Evolutionary conservation across 2,888 invertebrate genomes (phyloP).

Genomic region (Chaetogeoica ovagalla): DNA sequence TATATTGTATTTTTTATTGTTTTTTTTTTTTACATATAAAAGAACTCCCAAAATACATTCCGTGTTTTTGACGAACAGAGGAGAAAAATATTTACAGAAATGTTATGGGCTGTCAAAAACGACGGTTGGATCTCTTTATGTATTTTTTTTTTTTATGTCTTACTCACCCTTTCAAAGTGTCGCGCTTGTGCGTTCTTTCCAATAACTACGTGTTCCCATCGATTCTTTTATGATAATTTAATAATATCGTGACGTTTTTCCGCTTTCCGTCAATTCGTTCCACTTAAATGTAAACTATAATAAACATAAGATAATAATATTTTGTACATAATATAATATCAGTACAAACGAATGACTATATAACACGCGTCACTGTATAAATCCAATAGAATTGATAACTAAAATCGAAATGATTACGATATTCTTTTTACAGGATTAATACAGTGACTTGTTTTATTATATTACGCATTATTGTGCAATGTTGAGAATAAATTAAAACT

Average conservation of each 20-base stretch:
- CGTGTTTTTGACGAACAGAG: not conserved
- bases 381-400: not conserved
- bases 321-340: constrained; percentile 3
- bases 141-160: not conserved
- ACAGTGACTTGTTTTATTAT: not conserved
- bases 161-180: not conserved
- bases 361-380: not conserved
- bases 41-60: constrained; percentile 22
- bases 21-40: constrained; percentile 1
- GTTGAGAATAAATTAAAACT: not conserved
- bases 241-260: not conserved
- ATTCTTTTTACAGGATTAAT: not conserved
- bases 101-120: not conserved
- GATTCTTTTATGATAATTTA: not conserved
- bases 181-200: not conserved
- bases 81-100: not conserved
- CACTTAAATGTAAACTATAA: not conserved
- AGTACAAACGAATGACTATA: not conserved
- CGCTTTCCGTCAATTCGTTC: not conserved
- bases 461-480: not conserved
- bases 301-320: not conserved
- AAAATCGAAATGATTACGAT: not conserved
- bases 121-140: constrained; percentile 18
- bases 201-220: not conserved
- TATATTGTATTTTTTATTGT: not conserved